A percentile compares a stretch with the other conserved stretches of the same genome.
phyloP scores from a whole-genome alignment of 2,113 vertebrate species.

The Mixornis gularis region DNA sequence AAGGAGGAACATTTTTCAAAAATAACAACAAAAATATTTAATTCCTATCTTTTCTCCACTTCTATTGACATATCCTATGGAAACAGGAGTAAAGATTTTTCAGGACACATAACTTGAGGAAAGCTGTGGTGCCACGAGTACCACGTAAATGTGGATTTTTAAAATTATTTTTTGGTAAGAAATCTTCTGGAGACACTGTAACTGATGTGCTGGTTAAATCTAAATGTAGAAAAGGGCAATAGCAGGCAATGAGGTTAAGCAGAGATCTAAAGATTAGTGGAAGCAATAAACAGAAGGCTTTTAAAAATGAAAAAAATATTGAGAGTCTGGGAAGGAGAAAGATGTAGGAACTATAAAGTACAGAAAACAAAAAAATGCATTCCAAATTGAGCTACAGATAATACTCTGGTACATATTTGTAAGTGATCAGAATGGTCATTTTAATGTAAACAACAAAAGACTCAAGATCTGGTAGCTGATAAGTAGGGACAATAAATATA shows the following conservation, averaged over 20 bases:
- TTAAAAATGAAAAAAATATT: constrained; percentile 42
- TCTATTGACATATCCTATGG: not conserved
- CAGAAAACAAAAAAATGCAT: not conserved
- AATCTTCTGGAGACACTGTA: not conserved
- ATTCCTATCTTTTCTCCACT: not conserved
- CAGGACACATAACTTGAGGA: not conserved
- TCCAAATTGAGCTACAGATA: not conserved
- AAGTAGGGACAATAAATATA: not conserved
- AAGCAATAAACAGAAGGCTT: constrained; percentile 56
- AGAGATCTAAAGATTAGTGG: constrained; percentile 63
- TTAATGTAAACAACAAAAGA: not conserved
- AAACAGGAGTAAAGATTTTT: not conserved
- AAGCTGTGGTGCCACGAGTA: not conserved
- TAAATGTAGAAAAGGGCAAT: constrained; percentile 56
- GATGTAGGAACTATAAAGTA: not conserved
- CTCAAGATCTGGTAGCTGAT: not conserved
- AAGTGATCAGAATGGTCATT: not conserved
- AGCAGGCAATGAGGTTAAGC: constrained; percentile 60
- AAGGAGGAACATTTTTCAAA: not conserved
- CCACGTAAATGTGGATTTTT: not conserved
- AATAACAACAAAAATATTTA: not conserved
- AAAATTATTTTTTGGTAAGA: not conserved
- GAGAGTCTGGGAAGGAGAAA: constrained; percentile 2
- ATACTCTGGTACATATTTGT: not conserved
- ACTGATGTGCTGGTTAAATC: constrained; percentile 26